These are phyloP conservation scores for Amphiura filiformis DNA, from an alignment of 35 echinoderm and acorn worm species.

Conservation along the genomic window DNA sequence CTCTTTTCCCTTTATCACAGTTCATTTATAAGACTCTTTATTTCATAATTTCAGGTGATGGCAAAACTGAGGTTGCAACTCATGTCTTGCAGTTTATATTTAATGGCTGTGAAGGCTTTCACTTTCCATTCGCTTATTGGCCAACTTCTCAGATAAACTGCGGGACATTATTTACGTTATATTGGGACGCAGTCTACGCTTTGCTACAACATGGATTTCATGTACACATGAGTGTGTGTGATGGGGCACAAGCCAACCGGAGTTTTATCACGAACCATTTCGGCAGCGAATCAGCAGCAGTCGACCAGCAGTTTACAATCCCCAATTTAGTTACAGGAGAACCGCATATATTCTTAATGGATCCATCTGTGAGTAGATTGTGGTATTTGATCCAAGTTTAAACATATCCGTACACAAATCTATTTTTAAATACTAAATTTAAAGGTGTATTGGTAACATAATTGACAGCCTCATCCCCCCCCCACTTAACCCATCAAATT, in stretches of 20 bases:
- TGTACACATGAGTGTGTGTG: neutral
- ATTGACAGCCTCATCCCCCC: no score
- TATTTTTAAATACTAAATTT: no score
- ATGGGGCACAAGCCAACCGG: neutral
- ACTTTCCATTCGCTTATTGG: neutral
- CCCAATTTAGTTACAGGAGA: neutral
- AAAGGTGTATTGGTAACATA: no score
- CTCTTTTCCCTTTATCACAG: no score
- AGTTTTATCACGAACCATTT: neutral
- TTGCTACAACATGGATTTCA: neutral
- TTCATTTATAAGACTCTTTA: no score
- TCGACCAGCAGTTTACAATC: neutral
- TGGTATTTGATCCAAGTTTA: no score
- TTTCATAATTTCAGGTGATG: no score
- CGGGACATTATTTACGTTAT: neutral
- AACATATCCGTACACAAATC: no score
- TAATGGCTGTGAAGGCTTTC: neutral
- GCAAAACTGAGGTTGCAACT: neutral
- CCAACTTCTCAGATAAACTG: neutral
- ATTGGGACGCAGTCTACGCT: neutral
- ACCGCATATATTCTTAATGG: neutral
- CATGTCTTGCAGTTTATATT: neutral
- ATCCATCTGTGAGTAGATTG: slow-evolving; percentile 3
- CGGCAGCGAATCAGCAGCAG: neutral
- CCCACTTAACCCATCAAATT: no score